phyloP scores from a whole-genome alignment of 2,113 vertebrate genomes.

The Emydocephalus ijimae region DNA sequence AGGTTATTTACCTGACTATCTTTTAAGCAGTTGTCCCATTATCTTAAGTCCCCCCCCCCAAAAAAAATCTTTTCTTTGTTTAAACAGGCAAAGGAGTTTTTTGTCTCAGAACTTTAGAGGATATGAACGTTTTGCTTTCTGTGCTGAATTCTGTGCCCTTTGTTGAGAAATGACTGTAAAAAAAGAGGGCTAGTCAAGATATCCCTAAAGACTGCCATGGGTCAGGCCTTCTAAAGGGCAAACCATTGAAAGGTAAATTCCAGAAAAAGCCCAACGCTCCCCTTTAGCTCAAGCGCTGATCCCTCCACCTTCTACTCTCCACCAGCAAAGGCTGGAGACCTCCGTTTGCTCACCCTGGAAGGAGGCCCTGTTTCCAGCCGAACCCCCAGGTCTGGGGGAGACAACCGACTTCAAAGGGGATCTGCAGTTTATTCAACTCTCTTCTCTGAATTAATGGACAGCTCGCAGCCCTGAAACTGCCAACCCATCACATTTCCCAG shows the following conservation, averaged over 20 bases:
- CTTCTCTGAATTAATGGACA: neutral
- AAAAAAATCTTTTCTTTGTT: neutral
- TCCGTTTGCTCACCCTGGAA: neutral
- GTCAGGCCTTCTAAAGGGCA: neutral
- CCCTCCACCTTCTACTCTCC: neutral
- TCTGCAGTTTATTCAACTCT: neutral
- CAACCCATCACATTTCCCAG: slow-evolving; percentile 1
- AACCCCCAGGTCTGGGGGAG: neutral
- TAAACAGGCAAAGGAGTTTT: neutral
- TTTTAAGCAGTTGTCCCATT: neutral
- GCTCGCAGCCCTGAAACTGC: slow-evolving; percentile 1
- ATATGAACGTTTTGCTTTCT: neutral
- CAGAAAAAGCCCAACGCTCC: neutral
- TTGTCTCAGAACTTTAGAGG: neutral
- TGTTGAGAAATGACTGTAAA: neutral
- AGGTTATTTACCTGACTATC: neutral
- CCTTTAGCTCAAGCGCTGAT: neutral
- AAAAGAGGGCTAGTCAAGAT: neutral
- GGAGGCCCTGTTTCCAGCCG: neutral
- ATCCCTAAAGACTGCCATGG: neutral
- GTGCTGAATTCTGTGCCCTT: neutral
- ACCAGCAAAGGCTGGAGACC: neutral
- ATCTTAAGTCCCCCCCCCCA: neutral
- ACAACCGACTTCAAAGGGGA: neutral
- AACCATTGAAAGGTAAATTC: neutral